A percentile compares a stretch with the other conserved stretches of the same genome.
Evolutionary conservation across 2,797 vertebrate species (phyloP).

Genomic region (Rhinoraja longicauda): DNA sequence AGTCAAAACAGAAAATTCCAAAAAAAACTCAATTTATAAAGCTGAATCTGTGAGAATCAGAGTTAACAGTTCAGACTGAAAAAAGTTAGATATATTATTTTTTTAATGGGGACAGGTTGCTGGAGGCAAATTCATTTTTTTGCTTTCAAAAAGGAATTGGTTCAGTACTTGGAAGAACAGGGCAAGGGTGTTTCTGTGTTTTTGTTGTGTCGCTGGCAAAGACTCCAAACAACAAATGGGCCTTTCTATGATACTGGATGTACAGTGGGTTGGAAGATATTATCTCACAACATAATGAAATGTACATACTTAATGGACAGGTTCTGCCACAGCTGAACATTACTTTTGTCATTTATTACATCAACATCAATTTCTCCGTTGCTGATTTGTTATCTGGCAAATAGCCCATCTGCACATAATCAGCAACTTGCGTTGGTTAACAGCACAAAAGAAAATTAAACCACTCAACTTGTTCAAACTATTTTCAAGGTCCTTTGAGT

Average conservation of each 20-base stretch:
- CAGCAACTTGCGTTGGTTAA: background rate
- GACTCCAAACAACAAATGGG: no score
- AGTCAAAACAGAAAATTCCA: background rate
- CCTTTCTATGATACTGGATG: no score
- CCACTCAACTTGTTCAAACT: background rate
- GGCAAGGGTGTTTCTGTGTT: no score
- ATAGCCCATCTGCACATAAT: background rate
- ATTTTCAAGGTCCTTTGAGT: background rate
- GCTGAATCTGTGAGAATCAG: no score
- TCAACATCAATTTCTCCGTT: background rate
- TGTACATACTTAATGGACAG: background rate
- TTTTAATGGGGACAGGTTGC: no score
- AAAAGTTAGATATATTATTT: no score
- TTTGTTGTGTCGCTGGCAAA: no score
- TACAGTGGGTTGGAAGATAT: background rate
- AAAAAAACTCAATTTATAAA: no score
- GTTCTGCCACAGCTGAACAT: background rate
- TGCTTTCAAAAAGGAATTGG: no score
- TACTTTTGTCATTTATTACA: background rate
- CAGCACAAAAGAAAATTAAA: background rate
- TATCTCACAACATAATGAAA: background rate
- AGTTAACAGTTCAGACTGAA: no score
- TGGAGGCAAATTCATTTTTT: no score
- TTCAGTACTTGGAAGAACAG: no score
- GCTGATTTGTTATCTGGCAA: background rate